Evolutionary conservation across 2,113 vertebrate species (phyloP), one percentile per base, ranked within the genome.

Genomic region (Polypterus bichir): DNA sequence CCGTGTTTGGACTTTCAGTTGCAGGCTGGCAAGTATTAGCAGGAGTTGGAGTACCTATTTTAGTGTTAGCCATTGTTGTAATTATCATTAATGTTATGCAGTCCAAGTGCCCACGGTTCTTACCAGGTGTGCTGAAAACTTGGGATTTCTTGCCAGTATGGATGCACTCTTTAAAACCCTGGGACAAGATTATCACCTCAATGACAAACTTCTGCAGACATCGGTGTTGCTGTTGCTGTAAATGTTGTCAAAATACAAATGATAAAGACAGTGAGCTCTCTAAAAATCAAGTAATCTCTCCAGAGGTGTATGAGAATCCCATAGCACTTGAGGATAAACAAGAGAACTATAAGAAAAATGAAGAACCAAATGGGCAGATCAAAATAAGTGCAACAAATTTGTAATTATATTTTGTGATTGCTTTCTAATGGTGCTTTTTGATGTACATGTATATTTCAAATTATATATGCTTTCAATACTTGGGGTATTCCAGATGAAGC

Each of bases 101-200:
- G 80, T 67, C 67, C 0, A 87, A 49, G 64, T 81, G 75, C 7
- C 88, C 84, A 0, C 67, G 65, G 9, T 44, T 46, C 49, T 72
- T 99, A 75, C 90, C 92, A 5, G 27, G 51, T 3, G 53, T 73
- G 7, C 84, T 99, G 47, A 88, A 75, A 57, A 88, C 6, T 45
- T 99, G 93, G 91, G 71, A 87, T 63, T 96, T 92, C 64, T 73
- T 99, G 65, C 95, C 96, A 0, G 0, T 9, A 47, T 94, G 94
- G 64, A 68, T 97, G 82, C 91, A 71, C 72, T 99, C 94, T 0
- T 65, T 98, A 62, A 80, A 80, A 9, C 92, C 93, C 1, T 94
- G 90, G 94, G 95, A 99, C 68, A 7, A 46, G 0, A 0, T 79
- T 3, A 27, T 99, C 48, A 83, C 76, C 2, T 3, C 64, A 1